Evolutionary conservation across 2,113 vertebrate species (phyloP).

Genomic region (Leucosticte australis): DNA sequence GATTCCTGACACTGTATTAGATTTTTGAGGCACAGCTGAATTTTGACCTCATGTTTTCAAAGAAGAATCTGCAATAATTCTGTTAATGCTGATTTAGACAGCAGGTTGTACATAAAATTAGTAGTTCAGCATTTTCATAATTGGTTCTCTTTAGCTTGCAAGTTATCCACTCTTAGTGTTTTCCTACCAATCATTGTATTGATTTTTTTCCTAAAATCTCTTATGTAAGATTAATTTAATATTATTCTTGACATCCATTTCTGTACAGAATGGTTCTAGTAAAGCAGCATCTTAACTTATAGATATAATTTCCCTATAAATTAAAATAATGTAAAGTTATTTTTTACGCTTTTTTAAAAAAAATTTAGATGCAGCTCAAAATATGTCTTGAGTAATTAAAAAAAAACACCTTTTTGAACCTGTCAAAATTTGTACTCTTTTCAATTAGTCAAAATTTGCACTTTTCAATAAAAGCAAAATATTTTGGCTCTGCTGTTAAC

Average conservation of each 20-base stretch:
- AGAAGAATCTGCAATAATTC: neutral
- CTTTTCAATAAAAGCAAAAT: neutral
- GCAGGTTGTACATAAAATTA: neutral
- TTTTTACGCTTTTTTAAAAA: neutral
- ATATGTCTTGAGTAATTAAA: neutral
- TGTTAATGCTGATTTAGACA: neutral
- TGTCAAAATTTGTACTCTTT: neutral
- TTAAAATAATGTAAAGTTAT: neutral
- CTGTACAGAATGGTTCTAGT: neutral
- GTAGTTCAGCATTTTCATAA: neutral
- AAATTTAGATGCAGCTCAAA: neutral
- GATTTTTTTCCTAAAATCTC: neutral
- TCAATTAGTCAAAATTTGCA: neutral
- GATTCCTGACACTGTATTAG: neutral
- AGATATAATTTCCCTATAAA: neutral
- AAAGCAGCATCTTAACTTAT: neutral
- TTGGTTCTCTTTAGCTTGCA: neutral
- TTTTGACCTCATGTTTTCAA: neutral
- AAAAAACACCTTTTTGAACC: neutral
- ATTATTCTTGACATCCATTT: neutral
- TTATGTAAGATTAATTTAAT: neutral
- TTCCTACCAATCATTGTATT: neutral
- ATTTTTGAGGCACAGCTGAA: neutral
- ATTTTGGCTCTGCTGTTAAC: neutral
- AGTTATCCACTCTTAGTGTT: neutral